Percentiles rank a stretch among this genome's conserved stretches.
These are phyloP conservation scores for Drosophila jambulina DNA, from an alignment of 1,140 invertebrate species.

Conservation along the genomic window DNA sequence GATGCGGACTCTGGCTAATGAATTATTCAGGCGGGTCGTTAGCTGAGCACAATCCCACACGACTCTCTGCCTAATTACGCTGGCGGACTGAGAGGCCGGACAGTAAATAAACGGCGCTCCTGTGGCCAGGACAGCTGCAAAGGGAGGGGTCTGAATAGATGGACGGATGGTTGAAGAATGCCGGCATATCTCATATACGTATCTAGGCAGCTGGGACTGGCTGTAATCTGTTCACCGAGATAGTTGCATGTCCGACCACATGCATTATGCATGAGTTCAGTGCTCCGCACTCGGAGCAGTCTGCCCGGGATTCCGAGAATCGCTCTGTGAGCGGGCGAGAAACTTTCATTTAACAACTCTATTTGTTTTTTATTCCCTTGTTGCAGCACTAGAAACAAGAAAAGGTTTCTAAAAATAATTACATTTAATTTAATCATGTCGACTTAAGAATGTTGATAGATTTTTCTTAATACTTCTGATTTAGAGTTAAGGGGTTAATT, in stretches of 20 bases:
- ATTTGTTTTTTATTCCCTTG: constrained; percentile 43
- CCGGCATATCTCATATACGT: constrained; percentile 19
- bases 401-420: neutral
- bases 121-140: constrained; percentile 14
- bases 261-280: constrained; percentile 75
- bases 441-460: too few species aligned
- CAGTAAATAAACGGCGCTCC: constrained; percentile 47
- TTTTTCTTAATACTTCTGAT: too few species aligned
- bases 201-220: constrained; percentile 39
- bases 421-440: neutral
- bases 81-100: constrained; percentile 44
- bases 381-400: constrained; percentile 1
- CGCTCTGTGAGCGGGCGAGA: constrained; percentile 50
- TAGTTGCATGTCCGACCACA: constrained; percentile 51
- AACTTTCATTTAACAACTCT: constrained; percentile 62
- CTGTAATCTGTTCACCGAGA: constrained; percentile 62
- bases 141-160: neutral
- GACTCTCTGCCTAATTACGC: constrained; percentile 67
- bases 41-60: constrained; percentile 53
- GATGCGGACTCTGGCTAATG: constrained; percentile 57
- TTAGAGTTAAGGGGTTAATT: too few species aligned
- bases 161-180: constrained; percentile 23
- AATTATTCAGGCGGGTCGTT: constrained; percentile 76
- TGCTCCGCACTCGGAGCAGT: constrained; percentile 43
- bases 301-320: constrained; percentile 4